phyloP scores from a whole-genome alignment of 1,140 invertebrate species.

The Camponotus floridanus region DNA sequence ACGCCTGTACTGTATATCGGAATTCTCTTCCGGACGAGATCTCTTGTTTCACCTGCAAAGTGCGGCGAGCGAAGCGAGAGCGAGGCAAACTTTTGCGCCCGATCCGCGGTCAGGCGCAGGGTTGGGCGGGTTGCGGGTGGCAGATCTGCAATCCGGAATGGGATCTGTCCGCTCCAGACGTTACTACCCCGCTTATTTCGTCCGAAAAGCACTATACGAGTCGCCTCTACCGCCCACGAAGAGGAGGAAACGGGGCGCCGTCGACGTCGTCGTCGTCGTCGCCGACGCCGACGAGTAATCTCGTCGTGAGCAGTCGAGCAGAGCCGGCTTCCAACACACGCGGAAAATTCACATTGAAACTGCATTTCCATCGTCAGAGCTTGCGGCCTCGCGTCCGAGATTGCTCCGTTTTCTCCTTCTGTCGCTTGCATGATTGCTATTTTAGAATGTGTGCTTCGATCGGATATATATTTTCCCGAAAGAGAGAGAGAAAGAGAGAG shows the following conservation, averaged over 20 bases:
- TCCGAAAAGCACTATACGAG: slow-evolving; percentile 76
- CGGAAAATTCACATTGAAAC: slow-evolving; percentile 59
- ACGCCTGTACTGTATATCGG: slow-evolving; percentile 67
- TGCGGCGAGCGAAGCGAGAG: slow-evolving; percentile 69
- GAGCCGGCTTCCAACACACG: slow-evolving; percentile 40
- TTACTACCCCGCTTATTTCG: slow-evolving; percentile 77
- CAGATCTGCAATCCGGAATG: slow-evolving; percentile 85
- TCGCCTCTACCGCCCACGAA: slow-evolving; percentile 72
- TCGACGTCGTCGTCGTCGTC: slow-evolving; percentile 62
- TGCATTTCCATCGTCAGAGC: slow-evolving; percentile 27
- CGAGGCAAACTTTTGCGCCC: slow-evolving; percentile 76
- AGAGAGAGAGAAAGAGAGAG: neutral
- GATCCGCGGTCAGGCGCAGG: slow-evolving; percentile 76
- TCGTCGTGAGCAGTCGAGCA: slow-evolving; percentile 64
- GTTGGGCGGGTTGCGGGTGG: slow-evolving; percentile 79
- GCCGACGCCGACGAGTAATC: slow-evolving; percentile 43
- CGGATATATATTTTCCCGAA: neutral
- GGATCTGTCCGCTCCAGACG: slow-evolving; percentile 85
- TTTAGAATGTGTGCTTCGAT: slow-evolving; percentile 20
- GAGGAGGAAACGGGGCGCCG: slow-evolving; percentile 73
- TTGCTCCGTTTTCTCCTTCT: slow-evolving; percentile 14
- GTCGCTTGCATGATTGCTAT: neutral
- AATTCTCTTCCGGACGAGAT: slow-evolving; percentile 72
- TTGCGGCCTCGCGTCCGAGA: slow-evolving; percentile 8
- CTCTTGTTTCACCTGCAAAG: slow-evolving; percentile 82